Evolutionary conservation across 2,888 invertebrate species (phyloP).

Genomic region (Conistra vaccinii): DNA sequence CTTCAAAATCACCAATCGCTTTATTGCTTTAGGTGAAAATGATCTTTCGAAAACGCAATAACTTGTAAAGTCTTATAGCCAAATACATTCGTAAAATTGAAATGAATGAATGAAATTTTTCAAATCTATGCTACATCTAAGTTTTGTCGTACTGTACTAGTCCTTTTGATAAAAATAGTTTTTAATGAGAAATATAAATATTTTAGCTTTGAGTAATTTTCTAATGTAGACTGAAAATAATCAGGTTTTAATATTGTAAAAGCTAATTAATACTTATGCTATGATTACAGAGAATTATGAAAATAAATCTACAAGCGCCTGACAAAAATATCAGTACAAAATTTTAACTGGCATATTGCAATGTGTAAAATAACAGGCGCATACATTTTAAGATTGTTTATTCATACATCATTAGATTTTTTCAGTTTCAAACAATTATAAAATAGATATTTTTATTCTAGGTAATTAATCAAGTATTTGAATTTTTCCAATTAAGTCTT

Average conservation of each 20-base stretch:
- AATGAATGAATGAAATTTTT: too few species aligned
- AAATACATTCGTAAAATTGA: too few species aligned
- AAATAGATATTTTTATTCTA: too few species aligned
- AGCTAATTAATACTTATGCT: neutral
- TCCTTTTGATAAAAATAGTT: neutral
- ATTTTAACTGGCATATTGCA: neutral
- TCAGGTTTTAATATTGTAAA: neutral
- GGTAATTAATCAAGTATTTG: neutral
- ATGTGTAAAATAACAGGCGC: neutral
- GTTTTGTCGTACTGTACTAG: too few species aligned
- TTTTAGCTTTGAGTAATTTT: neutral
- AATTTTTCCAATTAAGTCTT: neutral
- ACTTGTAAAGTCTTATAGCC: too few species aligned
- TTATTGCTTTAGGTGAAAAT: too few species aligned
- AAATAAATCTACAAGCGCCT: slow-evolving; percentile 14
- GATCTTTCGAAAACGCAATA: too few species aligned
- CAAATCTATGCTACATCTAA: too few species aligned
- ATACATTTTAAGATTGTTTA: neutral
- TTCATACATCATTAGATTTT: neutral
- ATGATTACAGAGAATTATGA: neutral
- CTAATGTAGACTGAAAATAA: neutral
- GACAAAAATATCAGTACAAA: neutral
- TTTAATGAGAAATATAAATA: neutral
- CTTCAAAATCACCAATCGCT: too few species aligned
- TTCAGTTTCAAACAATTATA: neutral